These are phyloP conservation scores for Hyles euphorbiae DNA, from an alignment of 1,140 invertebrate genomes.

Conservation along the genomic window DNA sequence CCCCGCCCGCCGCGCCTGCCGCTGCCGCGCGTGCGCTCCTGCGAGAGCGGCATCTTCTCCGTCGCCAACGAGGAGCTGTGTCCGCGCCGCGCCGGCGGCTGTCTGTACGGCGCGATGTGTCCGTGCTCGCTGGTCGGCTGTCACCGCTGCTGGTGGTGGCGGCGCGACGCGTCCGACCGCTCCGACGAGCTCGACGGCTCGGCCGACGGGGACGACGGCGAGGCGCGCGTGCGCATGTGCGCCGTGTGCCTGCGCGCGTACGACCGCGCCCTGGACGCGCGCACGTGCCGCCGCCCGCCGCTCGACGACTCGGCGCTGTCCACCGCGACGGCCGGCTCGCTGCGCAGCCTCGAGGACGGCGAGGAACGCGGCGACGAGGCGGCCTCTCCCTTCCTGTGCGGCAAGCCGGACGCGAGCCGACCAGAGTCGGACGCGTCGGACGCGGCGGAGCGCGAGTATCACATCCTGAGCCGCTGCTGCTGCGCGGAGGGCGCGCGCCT, in stretches of 20 bases:
- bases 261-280: slow-evolving; percentile 41
- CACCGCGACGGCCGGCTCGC: slow-evolving; percentile 71
- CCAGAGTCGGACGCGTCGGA: slow-evolving; percentile 10
- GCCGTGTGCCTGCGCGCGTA: slow-evolving; percentile 43
- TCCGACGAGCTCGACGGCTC: slow-evolving; percentile 21
- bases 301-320: slow-evolving; percentile 67
- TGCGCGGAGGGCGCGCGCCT: slow-evolving; percentile 27
- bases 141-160: slow-evolving; percentile 64
- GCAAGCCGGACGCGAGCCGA: slow-evolving; percentile 22
- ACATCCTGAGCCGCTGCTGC: slow-evolving; percentile 49
- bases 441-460: slow-evolving; percentile 32
- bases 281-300: slow-evolving; percentile 14
- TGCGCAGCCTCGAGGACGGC: slow-evolving; percentile 78
- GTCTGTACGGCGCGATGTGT: slow-evolving; percentile 50
- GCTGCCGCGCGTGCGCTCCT: slow-evolving; percentile 82
- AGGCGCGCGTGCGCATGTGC: slow-evolving; percentile 36
- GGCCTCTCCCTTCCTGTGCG: slow-evolving; percentile 49
- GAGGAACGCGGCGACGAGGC: slow-evolving; percentile 16
- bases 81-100: slow-evolving; percentile 36
- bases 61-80: slow-evolving; percentile 85
- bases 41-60: slow-evolving; percentile 92
- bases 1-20: slow-evolving; percentile 38
- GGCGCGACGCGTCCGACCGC: slow-evolving; percentile 21
- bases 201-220: slow-evolving; percentile 15
- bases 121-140: slow-evolving; percentile 66